Percentiles rank a stretch among this genome's conserved stretches.
These are phyloP conservation scores for Triplophysa yarkandensis DNA, from an alignment of 2,797 vertebrate species.

Conservation along the genomic window DNA sequence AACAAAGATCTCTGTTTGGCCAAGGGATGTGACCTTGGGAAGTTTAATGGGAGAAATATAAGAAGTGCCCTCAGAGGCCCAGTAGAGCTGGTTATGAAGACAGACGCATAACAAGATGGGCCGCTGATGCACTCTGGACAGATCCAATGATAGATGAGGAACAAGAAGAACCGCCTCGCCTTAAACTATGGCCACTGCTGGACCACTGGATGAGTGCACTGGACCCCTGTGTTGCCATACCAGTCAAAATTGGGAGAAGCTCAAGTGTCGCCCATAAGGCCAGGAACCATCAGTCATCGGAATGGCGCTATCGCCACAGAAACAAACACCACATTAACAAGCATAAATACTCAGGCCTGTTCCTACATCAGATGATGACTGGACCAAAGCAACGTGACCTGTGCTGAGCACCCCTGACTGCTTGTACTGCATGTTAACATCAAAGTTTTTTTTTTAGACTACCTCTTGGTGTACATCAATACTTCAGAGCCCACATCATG, in stretches of 20 bases:
- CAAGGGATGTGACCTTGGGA: constrained; percentile 47
- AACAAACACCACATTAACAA: constrained; percentile 67
- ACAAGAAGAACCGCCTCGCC: constrained; percentile 18
- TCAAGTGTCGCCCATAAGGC: constrained; percentile 40
- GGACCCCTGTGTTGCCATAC: constrained; percentile 31
- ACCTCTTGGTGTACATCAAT: constrained; percentile 6
- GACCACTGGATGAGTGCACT: not conserved
- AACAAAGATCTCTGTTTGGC: constrained; percentile 36
- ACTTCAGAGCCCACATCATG: constrained; percentile 2
- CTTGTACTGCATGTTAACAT: constrained; percentile 36
- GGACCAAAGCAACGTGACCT: constrained; percentile 36
- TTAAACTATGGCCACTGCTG: constrained; percentile 30
- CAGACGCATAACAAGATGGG: constrained; percentile 45
- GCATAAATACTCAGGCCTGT: constrained; percentile 38
- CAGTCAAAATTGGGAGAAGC: constrained; percentile 56
- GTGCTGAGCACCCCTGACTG: constrained; percentile 34
- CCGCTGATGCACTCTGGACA: constrained; percentile 48
- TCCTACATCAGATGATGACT: constrained; percentile 41
- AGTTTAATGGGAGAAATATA: constrained; percentile 55
- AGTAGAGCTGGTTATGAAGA: constrained; percentile 53
- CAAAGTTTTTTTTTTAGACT: not conserved
- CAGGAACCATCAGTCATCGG: constrained; percentile 67
- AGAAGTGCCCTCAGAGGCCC: constrained; percentile 33
- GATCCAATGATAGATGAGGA: constrained; percentile 50
- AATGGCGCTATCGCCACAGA: constrained; percentile 64